Percentiles rank a stretch among this genome's conserved stretches.
phyloP scores from a whole-genome alignment of 2,888 invertebrate genomes.

The Carpatolechia fugitivella region DNA sequence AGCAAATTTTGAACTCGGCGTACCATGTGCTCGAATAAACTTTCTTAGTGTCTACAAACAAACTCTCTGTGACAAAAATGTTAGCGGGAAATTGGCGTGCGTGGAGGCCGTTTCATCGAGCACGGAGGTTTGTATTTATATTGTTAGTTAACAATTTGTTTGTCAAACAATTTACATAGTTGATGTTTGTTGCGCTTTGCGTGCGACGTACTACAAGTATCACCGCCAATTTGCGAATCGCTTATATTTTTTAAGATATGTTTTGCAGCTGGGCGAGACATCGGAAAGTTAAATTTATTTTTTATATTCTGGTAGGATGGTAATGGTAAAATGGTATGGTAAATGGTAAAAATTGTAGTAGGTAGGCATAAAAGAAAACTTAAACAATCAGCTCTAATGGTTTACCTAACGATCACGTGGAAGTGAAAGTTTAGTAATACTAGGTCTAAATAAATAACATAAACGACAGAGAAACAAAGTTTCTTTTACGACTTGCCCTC shows the following conservation, averaged over 20 bases:
- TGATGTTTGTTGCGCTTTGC: constrained; percentile 22
- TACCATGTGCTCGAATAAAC: constrained; percentile 57
- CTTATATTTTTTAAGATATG: too few relatives aligned
- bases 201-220: constrained; percentile 15
- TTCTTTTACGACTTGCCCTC: constrained; percentile 24
- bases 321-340: too few relatives aligned
- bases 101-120: constrained; percentile 26
- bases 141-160: constrained; percentile 16
- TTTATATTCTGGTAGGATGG: too few relatives aligned
- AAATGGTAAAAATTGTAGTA: too few relatives aligned
- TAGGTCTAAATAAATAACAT: constrained; percentile 16
- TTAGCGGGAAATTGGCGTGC: constrained; percentile 31
- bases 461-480: constrained; percentile 20
- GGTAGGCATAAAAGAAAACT: too few relatives aligned
- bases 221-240: constrained; percentile 29
- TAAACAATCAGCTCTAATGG: constrained; percentile 20
- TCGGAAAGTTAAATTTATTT: too few relatives aligned
- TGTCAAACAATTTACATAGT: constrained; percentile 24
- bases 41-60: constrained; percentile 44
- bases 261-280: constrained; percentile 27
- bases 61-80: constrained; percentile 45
- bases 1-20: constrained; percentile 32
- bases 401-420: constrained; percentile 21
- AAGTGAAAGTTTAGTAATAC: constrained; percentile 17
- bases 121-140: constrained; percentile 40